Conservation (phyloP, 2,888 invertebrate species). For the Gymnocheta viridis region DNA sequence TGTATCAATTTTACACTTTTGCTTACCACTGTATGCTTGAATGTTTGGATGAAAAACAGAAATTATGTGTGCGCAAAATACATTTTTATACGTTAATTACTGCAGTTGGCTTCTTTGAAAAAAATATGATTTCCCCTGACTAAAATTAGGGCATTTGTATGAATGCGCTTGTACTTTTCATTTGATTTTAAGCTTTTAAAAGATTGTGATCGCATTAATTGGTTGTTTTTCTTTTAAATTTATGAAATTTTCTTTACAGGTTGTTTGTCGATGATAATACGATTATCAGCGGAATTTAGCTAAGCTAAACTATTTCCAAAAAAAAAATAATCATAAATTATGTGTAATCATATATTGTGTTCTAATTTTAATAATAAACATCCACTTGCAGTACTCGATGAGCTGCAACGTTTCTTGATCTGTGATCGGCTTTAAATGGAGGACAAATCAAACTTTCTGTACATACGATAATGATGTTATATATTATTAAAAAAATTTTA, state of each 20-base stretch:
- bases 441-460: no score
- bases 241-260: not conserved
- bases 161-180: not conserved
- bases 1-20: slow-evolving; percentile 41
- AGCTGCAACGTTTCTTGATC: no score
- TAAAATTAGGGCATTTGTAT: slow-evolving; percentile 11
- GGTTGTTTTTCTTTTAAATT: not conserved
- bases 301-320: no score
- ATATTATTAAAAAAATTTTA: no score
- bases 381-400: no score
- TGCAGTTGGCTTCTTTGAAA: slow-evolving; percentile 2
- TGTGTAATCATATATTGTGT: no score
- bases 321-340: no score
- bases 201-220: not conserved
- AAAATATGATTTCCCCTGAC: slow-evolving; percentile 22
- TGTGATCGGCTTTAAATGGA: no score
- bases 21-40: slow-evolving; percentile 24
- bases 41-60: not conserved
- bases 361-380: not conserved
- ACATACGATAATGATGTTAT: no score
- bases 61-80: not conserved
- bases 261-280: not conserved
- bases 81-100: slow-evolving; percentile 27
- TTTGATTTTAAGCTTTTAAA: not conserved
- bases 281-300: not conserved